Evolutionary conservation across 1,140 invertebrate species (phyloP).

Genomic region (Euwallacea fornicatus): DNA sequence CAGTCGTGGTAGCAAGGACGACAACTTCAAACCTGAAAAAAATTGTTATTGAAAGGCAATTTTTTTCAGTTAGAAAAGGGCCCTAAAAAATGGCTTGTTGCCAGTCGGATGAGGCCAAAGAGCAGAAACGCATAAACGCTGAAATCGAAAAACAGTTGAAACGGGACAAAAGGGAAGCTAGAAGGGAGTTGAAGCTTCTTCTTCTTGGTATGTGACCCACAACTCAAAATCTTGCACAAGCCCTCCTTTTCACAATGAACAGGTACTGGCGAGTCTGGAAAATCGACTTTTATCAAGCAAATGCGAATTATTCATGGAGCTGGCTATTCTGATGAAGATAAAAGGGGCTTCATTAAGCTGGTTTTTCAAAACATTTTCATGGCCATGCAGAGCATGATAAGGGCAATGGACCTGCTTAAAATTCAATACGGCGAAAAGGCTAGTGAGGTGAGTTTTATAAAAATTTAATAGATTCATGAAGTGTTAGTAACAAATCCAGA

Average conservation of each 20-base stretch:
- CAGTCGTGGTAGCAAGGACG: neutral
- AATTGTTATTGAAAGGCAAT: neutral
- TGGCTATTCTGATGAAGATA: constrained; percentile 99
- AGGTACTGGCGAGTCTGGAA: constrained; percentile 98
- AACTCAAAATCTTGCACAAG: neutral
- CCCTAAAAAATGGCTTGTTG: constrained; percentile 82
- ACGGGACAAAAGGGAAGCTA: constrained; percentile 98
- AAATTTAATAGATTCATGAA: neutral
- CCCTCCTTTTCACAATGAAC: neutral
- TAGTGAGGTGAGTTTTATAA: constrained; percentile 56
- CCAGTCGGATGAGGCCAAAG: constrained; percentile 99
- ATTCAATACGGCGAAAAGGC: constrained; percentile 90
- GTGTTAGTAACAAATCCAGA: neutral
- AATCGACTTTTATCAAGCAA: constrained; percentile 99
- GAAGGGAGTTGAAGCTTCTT: constrained; percentile 97
- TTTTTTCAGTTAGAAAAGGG: neutral
- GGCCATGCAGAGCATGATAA: constrained; percentile 99
- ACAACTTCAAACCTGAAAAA: neutral
- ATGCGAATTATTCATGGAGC: constrained; percentile 99
- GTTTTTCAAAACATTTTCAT: constrained; percentile 99
- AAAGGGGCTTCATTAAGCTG: constrained; percentile 96
- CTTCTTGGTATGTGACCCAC: constrained; percentile 62
- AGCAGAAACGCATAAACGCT: constrained; percentile 99
- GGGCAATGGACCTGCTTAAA: constrained; percentile 98
- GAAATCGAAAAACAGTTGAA: constrained; percentile 99